These are phyloP conservation scores for Brassicogethes aeneus DNA, from an alignment of 2,888 invertebrate genomes.

Conservation along the genomic window DNA sequence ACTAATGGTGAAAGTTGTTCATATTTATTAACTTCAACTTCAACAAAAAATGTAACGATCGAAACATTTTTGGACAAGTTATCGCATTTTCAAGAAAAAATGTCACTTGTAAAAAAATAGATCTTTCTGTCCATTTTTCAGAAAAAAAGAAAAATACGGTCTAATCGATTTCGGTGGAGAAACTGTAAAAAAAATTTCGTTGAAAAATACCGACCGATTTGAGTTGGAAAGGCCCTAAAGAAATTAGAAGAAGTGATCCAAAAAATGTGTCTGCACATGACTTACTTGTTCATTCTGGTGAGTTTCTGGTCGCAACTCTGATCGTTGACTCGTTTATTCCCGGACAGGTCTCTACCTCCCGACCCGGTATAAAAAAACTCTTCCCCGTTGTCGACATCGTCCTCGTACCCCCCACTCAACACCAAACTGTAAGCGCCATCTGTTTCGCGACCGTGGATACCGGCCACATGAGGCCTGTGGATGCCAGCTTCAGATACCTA, in stretches of 20 bases:
- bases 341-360: constrained; percentile 74
- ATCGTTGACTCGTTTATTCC: constrained; percentile 70
- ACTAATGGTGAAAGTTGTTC: no score
- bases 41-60: no score
- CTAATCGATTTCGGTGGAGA: no score
- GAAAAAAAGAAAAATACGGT: no score
- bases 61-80: no score
- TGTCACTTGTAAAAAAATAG: no score
- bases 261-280: constrained; percentile 3
- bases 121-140: no score
- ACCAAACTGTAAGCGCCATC: constrained; percentile 78
- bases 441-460: constrained; percentile 70
- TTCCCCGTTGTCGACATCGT: constrained; percentile 71
- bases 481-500: constrained; percentile 66
- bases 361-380: constrained; percentile 79
- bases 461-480: constrained; percentile 74
- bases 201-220: constrained; percentile 5
- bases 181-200: no score
- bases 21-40: no score
- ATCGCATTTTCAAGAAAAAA: no score
- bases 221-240: constrained; percentile 1
- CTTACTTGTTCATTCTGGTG: constrained; percentile 64
- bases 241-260: no score
- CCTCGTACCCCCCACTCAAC: constrained; percentile 74
- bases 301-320: constrained; percentile 74